Base-by-base conservation (phyloP, 1,140 invertebrate genomes). In the Papilio polyxenes region DNA sequence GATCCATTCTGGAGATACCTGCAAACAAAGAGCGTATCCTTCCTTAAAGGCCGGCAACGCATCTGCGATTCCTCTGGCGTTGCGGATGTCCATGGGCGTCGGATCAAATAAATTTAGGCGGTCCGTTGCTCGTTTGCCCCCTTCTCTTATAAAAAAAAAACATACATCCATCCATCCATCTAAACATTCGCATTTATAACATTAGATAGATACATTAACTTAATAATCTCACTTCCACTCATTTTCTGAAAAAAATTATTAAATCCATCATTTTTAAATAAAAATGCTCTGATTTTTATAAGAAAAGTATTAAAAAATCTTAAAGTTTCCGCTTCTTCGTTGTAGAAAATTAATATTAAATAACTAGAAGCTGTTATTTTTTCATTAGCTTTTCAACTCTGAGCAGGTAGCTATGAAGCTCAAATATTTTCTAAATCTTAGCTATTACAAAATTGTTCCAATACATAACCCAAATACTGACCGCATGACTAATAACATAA, bases 191-290 rank as follows among this genome's bases (percentile, higher is more conserved):
- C 23, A 31, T 31, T 31, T 31, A 31, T 31, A 31, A 31, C 23
- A 31, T 31, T 31, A 31, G 2, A 31, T 31, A 31, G 2, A 69
- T 69, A 69, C 15, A 65, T 65, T 31, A 65, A 69, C 31, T 69
- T 69, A 69, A 37, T 13, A 15, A 23, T 56, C 15, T 69, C 11
- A 65, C 31, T 81, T 76, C 75, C 76, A 79, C 82, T 78, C 81
- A 49, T 82, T 83, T 84, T 82, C 78, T 83, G 87, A 91, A 89
- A 89, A 89, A 84, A 86, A 89, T 92, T 92, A 92, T 93, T 92
- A 93, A 93, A 92, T 92, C 92, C 90, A 91, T 92, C 89, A 91
- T 89, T 87, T 90, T 85, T 82, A 86, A 85, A 85, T 81, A 82
- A 86, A 83, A 88, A 90, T 85, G 83, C 82, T 83, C 82, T 85